Base-by-base conservation (phyloP, 2,113 vertebrate genomes). In the Brachyistius frenatus region DNA sequence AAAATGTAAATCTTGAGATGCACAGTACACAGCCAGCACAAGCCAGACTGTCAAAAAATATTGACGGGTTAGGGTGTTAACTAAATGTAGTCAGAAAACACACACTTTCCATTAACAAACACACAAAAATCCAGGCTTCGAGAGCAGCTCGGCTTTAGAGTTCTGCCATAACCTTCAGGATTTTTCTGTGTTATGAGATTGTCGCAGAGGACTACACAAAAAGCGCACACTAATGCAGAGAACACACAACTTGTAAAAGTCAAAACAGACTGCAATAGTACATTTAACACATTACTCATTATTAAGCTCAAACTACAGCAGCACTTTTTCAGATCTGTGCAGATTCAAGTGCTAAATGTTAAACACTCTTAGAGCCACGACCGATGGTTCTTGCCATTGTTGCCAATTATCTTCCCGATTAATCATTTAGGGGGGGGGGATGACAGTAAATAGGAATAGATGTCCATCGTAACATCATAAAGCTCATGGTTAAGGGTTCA, bases 1-100 rank as follows among this genome's bases (percentile, higher is more conserved):
- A 62, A 75, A 78, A 50, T 76, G 78, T 87, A 75, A 83, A 83
- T 83, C 66, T 73, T 44, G 60, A 80, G 81, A 89, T 91, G 83
- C 76, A 75, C 80, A 39, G 52, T 80, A 63, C 83, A 77, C 52
- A 66, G 76, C 70, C 87, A 83, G 81, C 68, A 61, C 73, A 80
- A 44, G 68, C 82, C 57, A n/a, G 54, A 23, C 76, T 84, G 83
- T 88, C 79, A 82, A 57, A 57, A 72, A 76, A 47, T 77, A 81
- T 70, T 55, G 73, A 85, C 33, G 33, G 81, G 68, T 87, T 82
- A 73, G 71, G 73, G 76, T 86, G 86, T 88, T 81, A 66, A 55
- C 14, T 0, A 66, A 64, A 66, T 2, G 36, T 0, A 16, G 68
- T 76, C 74, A 57, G 79, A 73, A 80, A 90, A 90, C 74, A 36